Evolutionary conservation across 2,113 vertebrate species (phyloP).

Genomic region (Proteles cristata): DNA sequence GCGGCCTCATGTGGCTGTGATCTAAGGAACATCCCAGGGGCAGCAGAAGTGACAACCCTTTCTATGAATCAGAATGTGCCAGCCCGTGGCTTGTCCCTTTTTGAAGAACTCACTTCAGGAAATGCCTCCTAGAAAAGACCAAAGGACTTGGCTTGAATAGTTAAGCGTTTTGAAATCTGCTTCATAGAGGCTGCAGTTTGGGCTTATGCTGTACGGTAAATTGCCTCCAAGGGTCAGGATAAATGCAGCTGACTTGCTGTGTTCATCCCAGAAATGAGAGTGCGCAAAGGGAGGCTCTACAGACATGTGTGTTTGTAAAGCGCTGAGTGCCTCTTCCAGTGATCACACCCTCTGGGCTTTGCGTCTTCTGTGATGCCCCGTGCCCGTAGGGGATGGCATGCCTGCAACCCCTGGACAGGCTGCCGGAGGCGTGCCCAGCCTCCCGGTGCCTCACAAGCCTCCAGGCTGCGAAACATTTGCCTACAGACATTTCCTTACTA

Average conservation of each 20-base stretch:
- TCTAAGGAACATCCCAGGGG: not conserved
- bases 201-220: accelerated
- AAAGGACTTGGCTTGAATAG: not conserved
- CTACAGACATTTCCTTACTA: conserved; percentile 38
- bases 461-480: conserved; percentile 58
- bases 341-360: accelerated
- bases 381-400: accelerated
- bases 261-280: not conserved
- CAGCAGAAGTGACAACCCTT: accelerated
- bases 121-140: not conserved
- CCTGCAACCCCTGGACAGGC: not conserved
- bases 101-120: not conserved
- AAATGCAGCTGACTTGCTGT: not conserved
- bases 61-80: not conserved
- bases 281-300: accelerated
- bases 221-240: not conserved
- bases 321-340: accelerated
- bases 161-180: not conserved
- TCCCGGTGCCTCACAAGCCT: not conserved
- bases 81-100: not conserved
- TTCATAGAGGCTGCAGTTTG: not conserved
- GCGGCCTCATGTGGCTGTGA: accelerated
- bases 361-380: accelerated
- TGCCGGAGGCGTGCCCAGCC: accelerated
- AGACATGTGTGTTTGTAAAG: accelerated